phyloP scores from a whole-genome alignment of 2,888 invertebrate genomes.

The Pycnomerus fuliginosus region DNA sequence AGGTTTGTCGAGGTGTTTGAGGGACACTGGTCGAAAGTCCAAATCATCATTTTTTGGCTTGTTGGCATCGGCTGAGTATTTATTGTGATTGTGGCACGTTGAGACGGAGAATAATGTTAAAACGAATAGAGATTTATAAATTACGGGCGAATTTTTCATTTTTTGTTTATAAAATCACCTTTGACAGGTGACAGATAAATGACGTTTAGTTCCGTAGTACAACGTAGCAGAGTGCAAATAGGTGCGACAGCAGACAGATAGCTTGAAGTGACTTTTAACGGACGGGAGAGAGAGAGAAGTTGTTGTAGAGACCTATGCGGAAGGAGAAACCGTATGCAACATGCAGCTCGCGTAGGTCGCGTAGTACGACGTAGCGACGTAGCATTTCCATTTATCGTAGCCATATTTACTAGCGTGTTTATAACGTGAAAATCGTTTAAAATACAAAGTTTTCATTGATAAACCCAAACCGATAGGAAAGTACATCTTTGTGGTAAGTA shows the following conservation, averaged over 20 bases:
- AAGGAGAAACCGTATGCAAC: constrained; percentile 11
- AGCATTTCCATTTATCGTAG: constrained; percentile 28
- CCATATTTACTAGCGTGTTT: constrained; percentile 48
- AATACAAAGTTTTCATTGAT: too few relatives aligned
- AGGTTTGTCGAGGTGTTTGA: constrained; percentile 76
- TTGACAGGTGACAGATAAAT: too few relatives aligned
- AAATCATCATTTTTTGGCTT: constrained; percentile 43
- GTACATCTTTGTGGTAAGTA: too few relatives aligned
- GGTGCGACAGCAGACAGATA: too few relatives aligned
- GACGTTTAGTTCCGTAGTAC: too few relatives aligned
- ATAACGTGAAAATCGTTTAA: constrained; percentile 44
- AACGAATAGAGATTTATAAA: not conserved
- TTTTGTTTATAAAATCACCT: too few relatives aligned
- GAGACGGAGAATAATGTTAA: too few relatives aligned
- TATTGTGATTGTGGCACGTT: constrained; percentile 53
- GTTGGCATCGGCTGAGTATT: constrained; percentile 64
- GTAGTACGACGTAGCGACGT: constrained; percentile 7
- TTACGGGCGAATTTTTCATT: not conserved
- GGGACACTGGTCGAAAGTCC: constrained; percentile 48
- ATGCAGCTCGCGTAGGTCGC: constrained; percentile 23
- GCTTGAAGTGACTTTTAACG: too few relatives aligned
- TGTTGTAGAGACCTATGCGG: too few relatives aligned
- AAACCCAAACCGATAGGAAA: too few relatives aligned
- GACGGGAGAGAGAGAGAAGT: too few relatives aligned
- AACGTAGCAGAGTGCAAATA: too few relatives aligned